These are phyloP conservation scores for Atlantisia rogersi DNA, from an alignment of 2,113 vertebrate species.

Conservation along the genomic window DNA sequence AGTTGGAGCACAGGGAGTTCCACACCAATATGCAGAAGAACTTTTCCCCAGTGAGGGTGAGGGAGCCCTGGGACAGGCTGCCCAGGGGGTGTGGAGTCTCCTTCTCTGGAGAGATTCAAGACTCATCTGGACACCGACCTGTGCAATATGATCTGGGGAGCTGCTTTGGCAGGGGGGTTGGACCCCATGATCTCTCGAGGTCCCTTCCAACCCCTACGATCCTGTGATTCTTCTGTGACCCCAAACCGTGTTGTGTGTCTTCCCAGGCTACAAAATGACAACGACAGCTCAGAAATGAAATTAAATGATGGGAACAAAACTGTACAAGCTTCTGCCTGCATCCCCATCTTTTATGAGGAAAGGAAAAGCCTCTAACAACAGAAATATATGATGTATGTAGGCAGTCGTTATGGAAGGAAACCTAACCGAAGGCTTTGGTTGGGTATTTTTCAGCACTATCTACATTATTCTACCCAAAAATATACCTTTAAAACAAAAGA, in stretches of 20 bases:
- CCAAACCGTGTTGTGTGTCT: neutral
- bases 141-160: too few relatives aligned
- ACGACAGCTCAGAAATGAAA: neutral
- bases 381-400: rapidly evolving
- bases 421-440: neutral
- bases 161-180: too few relatives aligned
- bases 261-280: neutral
- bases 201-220: too few relatives aligned
- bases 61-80: too few relatives aligned
- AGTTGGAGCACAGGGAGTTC: too few relatives aligned
- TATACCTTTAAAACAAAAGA: slow-evolving; percentile 24
- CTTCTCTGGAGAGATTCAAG: too few relatives aligned
- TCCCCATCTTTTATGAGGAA: neutral
- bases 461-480: neutral
- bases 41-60: too few relatives aligned
- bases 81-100: too few relatives aligned
- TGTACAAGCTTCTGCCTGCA: neutral
- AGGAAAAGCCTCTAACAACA: neutral
- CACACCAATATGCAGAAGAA: too few relatives aligned
- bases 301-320: neutral
- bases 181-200: too few relatives aligned
- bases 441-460: neutral
- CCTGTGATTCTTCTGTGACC: neutral
- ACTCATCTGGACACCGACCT: too few relatives aligned
- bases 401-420: neutral